These are phyloP conservation scores for Hermaeophaga mercurialis DNA, from an alignment of 2,888 invertebrate genomes.

Conservation along the genomic window DNA sequence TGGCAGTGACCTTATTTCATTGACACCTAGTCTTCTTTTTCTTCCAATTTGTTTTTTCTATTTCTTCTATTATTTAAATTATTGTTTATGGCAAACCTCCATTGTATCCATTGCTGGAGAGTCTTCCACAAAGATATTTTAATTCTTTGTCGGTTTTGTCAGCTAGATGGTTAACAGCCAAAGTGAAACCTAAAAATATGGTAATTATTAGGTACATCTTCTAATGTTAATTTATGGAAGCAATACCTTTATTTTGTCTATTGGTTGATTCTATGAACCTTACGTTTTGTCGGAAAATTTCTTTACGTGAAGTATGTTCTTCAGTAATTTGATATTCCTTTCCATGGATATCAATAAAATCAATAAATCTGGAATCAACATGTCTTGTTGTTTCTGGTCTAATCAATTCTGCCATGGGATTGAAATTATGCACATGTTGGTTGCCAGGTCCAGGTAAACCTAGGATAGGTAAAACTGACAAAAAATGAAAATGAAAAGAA, in stretches of 20 bases:
- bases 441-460: constrained; percentile 88
- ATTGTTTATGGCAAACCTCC: constrained; percentile 81
- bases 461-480: constrained; percentile 71
- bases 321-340: constrained; percentile 67
- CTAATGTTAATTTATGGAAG: no score
- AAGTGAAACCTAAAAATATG: constrained; percentile 62
- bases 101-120: constrained; percentile 66
- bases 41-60: no score
- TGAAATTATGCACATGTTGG: constrained; percentile 79
- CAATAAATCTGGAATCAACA: constrained; percentile 73
- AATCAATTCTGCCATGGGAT: constrained; percentile 92
- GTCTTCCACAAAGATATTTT: constrained; percentile 73
- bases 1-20: no score
- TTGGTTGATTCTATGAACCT: constrained; percentile 62
- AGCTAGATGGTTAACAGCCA: constrained; percentile 86
- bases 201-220: no score
- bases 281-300: constrained; percentile 85
- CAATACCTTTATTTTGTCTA: constrained; percentile 51
- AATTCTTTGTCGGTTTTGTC: constrained; percentile 82
- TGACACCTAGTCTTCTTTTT: no score
- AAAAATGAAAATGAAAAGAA: no score
- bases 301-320: constrained; percentile 74
- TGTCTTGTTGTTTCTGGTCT: constrained; percentile 72
- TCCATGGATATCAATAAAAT: constrained; percentile 75
- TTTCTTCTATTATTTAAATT: no score